Conservation (phyloP, 2,888 invertebrate species). For the Liodrosophila aerea region DNA sequence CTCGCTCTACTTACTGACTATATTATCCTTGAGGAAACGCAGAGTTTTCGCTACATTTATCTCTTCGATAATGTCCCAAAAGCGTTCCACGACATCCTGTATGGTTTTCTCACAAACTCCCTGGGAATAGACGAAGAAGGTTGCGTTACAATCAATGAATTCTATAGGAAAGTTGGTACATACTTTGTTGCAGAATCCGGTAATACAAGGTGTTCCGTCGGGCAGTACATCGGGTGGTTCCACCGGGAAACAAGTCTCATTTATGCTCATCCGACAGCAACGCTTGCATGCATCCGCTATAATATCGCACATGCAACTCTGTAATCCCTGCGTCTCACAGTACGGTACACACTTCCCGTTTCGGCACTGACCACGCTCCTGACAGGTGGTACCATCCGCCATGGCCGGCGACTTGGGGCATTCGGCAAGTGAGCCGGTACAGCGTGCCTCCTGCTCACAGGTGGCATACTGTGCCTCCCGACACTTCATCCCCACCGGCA, state of each 20-base stretch:
- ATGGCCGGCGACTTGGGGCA: constrained; percentile 92
- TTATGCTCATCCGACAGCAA: constrained; percentile 95
- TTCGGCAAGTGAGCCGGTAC: constrained; percentile 91
- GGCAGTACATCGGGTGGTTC: constrained; percentile 94
- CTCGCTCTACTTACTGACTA: constrained; percentile 87
- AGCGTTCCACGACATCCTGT: constrained; percentile 96
- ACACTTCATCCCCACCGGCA: constrained; percentile 91
- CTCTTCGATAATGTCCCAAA: constrained; percentile 98
- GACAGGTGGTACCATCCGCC: constrained; percentile 88
- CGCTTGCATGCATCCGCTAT: constrained; percentile 96
- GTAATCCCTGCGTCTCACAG: constrained; percentile 95
- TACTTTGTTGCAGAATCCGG: constrained; percentile 96
- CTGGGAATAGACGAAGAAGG: constrained; percentile 83
- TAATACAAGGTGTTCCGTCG: constrained; percentile 97
- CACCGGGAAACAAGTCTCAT: constrained; percentile 95
- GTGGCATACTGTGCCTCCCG: constrained; percentile 95
- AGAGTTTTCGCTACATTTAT: constrained; percentile 96
- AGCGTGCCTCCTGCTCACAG: constrained; percentile 95
- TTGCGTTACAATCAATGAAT: background rate
- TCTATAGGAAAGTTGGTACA: background rate
- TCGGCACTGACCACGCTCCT: constrained; percentile 94
- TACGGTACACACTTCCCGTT: constrained; percentile 95
- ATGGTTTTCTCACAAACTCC: constrained; percentile 97
- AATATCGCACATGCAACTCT: constrained; percentile 98
- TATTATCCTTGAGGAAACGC: constrained; percentile 94